Evolutionary conservation across 1,140 invertebrate species (phyloP).

Genomic region (Phymastichus coffea): DNA sequence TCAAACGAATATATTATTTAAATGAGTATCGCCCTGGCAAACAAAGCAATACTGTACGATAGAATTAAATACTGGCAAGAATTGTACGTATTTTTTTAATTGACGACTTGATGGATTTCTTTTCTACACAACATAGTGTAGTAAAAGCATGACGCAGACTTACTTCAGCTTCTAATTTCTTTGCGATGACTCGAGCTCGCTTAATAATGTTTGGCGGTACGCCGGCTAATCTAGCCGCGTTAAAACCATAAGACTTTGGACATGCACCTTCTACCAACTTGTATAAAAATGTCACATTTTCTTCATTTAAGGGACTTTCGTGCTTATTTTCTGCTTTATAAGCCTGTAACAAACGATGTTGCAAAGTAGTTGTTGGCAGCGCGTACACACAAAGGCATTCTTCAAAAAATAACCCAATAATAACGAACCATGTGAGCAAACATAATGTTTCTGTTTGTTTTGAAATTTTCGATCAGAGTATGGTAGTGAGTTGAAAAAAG

Average conservation of each 20-base stretch:
- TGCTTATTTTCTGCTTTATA: slow-evolving; percentile 89
- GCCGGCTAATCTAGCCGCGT: slow-evolving; percentile 90
- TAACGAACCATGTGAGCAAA: slow-evolving; percentile 87
- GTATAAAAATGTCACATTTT: slow-evolving; percentile 95
- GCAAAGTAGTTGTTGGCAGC: no score
- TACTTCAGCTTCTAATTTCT: slow-evolving; percentile 63
- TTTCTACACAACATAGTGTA: slow-evolving; percentile 38
- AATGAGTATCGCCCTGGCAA: no score
- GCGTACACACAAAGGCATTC: not conserved
- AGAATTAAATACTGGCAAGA: no score
- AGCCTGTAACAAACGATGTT: slow-evolving; percentile 63
- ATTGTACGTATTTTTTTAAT: no score
- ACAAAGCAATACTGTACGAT: no score
- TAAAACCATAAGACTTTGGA: slow-evolving; percentile 98
- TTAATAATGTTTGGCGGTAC: slow-evolving; percentile 71
- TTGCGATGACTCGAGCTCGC: slow-evolving; percentile 66
- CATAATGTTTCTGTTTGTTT: slow-evolving; percentile 66
- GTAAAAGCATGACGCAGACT: slow-evolving; percentile 53
- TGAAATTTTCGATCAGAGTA: slow-evolving; percentile 83
- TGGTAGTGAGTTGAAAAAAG: slow-evolving; percentile 98
- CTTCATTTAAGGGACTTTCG: slow-evolving; percentile 71
- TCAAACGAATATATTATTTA: no score
- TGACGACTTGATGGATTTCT: no score
- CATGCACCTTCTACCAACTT: slow-evolving; percentile 87
- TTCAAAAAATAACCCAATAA: not conserved